These are phyloP conservation scores for Drosophila kikkawai DNA, from an alignment of 1,140 invertebrate genomes.

Conservation along the genomic window DNA sequence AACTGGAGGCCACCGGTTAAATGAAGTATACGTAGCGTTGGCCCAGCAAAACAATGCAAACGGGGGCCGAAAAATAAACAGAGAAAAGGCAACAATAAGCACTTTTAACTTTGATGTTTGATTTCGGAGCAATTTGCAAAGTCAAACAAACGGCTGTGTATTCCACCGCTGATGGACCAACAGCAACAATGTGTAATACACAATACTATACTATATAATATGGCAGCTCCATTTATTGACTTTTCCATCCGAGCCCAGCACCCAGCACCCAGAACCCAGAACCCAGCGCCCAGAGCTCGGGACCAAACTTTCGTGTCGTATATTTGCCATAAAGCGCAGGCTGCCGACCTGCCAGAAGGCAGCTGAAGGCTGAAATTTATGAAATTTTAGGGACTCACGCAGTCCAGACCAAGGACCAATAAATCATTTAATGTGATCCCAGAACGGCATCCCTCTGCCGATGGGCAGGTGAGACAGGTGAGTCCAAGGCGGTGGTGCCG, in stretches of 20 bases:
- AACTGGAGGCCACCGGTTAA: conserved; percentile 27
- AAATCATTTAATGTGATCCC: conserved; percentile 71
- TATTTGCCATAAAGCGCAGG: conserved; percentile 61
- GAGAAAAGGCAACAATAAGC: conserved; percentile 53
- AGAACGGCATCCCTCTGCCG: conserved; percentile 18
- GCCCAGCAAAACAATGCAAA: conserved; percentile 31
- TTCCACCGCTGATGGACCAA: conserved; percentile 29
- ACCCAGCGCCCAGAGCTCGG: neutral
- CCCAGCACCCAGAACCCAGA: neutral
- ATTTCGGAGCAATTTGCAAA: conserved; percentile 61
- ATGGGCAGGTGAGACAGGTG: conserved; percentile 28
- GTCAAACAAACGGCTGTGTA: conserved; percentile 42
- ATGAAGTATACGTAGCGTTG: conserved; percentile 50
- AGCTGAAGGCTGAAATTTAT: conserved; percentile 61
- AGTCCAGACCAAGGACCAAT: conserved; percentile 67
- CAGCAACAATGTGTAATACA: conserved; percentile 50
- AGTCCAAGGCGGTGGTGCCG: neutral
- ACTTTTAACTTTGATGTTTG: conserved; percentile 66
- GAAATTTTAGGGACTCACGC: conserved; percentile 71
- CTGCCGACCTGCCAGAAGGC: conserved; percentile 39
- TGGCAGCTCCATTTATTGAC: conserved; percentile 56
- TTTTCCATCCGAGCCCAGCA: conserved; percentile 20
- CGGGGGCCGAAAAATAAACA: conserved; percentile 48
- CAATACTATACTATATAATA: conserved; percentile 37
- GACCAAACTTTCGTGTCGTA: conserved; percentile 51